A percentile compares a stretch with the other conserved stretches of the same genome.
Conservation (phyloP, 2,888 invertebrate species). For the Strigamia crassipes region DNA sequence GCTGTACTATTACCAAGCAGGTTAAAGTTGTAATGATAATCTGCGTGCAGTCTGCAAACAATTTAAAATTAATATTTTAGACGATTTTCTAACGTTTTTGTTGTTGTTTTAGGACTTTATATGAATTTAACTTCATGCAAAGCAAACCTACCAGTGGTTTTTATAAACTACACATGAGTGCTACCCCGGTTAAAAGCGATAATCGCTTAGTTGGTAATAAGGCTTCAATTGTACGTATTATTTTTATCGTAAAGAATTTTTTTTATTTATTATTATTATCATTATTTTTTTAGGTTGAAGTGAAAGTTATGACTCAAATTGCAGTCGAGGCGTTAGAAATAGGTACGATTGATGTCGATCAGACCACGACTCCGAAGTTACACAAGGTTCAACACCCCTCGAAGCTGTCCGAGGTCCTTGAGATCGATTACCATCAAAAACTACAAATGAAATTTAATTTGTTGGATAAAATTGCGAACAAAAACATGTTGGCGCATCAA, state of each 20-base stretch:
- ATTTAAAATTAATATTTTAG: too few species aligned
- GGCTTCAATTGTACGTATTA: constrained; percentile 59
- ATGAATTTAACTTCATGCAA: constrained; percentile 75
- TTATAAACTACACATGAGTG: constrained; percentile 79
- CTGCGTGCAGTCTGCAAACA: too few species aligned
- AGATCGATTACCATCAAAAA: constrained; percentile 89
- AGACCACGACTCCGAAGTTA: constrained; percentile 79
- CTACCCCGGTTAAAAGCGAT: constrained; percentile 68
- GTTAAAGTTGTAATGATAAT: too few species aligned
- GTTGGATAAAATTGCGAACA: constrained; percentile 70
- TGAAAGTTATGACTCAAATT: constrained; percentile 77
- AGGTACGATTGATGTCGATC: constrained; percentile 87
- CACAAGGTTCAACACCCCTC: constrained; percentile 71
- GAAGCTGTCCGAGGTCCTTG: constrained; percentile 70
- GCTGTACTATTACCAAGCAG: not conserved
- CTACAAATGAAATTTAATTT: constrained; percentile 79
- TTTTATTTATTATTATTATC: constrained; percentile 18
- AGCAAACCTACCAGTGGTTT: constrained; percentile 80
- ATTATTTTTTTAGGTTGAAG: constrained; percentile 52
- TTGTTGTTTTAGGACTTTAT: constrained; percentile 66
- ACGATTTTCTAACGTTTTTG: too few species aligned
- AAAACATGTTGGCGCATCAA: constrained; percentile 69
- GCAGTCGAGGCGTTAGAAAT: constrained; percentile 79
- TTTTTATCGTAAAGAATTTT: not conserved
- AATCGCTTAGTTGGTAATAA: constrained; percentile 65